These are phyloP conservation scores for Macropodus opercularis DNA, from an alignment of 2,797 vertebrate genomes.

Conservation along the genomic window DNA sequence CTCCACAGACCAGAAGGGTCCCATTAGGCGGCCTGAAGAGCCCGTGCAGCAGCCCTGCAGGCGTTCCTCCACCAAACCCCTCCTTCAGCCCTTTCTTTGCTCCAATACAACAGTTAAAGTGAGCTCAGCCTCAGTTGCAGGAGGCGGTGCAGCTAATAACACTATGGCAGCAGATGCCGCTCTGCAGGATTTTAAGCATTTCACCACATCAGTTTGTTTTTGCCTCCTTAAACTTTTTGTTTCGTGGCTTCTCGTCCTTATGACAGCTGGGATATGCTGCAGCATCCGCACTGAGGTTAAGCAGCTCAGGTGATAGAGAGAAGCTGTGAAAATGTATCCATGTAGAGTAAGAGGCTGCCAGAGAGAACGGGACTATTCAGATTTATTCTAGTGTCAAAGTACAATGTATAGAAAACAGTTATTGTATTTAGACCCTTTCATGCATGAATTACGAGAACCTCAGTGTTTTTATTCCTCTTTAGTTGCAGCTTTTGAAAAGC, in stretches of 20 bases:
- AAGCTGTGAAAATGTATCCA: too few species aligned
- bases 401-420: background rate
- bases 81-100: slow-evolving; percentile 66
- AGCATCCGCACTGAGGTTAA: too few species aligned
- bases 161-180: background rate
- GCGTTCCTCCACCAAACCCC: slow-evolving; percentile 53
- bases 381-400: background rate
- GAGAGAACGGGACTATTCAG: too few species aligned
- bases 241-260: too few species aligned
- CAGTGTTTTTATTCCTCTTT: too few species aligned
- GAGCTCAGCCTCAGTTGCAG: slow-evolving; percentile 37
- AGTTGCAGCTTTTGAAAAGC: too few species aligned
- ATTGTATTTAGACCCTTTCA: background rate
- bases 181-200: too few species aligned
- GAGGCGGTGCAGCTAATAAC: slow-evolving; percentile 13
- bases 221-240: background rate
- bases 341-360: too few species aligned
- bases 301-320: too few species aligned
- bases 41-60: slow-evolving; percentile 49
- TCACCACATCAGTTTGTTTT: too few species aligned
- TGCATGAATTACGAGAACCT: too few species aligned
- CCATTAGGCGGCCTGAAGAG: slow-evolving; percentile 51
- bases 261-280: too few species aligned
- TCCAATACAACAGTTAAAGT: slow-evolving; percentile 61
- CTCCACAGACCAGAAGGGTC: slow-evolving; percentile 47